Base-by-base conservation (phyloP, 2,113 vertebrate species). In the Cyanoderma ruficeps region DNA sequence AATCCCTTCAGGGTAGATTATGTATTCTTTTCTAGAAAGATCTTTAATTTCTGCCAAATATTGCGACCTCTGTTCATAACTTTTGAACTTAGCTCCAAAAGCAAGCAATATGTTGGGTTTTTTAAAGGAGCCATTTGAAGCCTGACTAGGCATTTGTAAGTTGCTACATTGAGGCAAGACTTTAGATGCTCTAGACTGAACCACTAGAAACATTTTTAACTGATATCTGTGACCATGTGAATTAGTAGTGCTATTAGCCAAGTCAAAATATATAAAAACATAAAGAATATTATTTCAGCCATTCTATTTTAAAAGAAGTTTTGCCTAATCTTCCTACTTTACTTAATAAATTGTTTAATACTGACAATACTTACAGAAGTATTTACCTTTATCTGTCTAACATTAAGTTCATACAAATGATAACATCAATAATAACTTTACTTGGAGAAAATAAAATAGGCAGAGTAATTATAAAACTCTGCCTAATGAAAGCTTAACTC, bases 341-440 rank as follows among this genome's bases (percentile, higher is more conserved):
- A 67, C 46, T 35, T 53, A 79, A 75, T 71, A 28, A 81, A 64
- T 19, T 75, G 15, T 82, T 92, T 95, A 64, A 92, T 72, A 55
- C 41, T 89, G 41, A 41, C 41, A 87, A 72, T 44, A 35, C 7
- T 83, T 89, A 53, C 6, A 78, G 41, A 79, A 95, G 91, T 89
- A 97, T 91, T 94, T 96, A 53, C 37, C 49, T 95, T 93, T 87
- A 89, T 89, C 94, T 96, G 83, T 94, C 87, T 96, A 87, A 80
- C 41, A 82, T 87, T 75, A 87, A 65, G 37, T 79, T 93, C 47
- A 81, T 83, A 92, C 2, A 2, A 72, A 76, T 47, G 80, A 97
- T 96, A 93, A 57, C 91, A 94, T 89, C 94, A 89, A 89, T 82
- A 92, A 84, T 64, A 92, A 77, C 15, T 81, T 68, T 91, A 89